Percentiles rank a stretch among this genome's conserved stretches.
Evolutionary conservation across 2,113 vertebrate species (phyloP).

Genomic region (Arenaria interpres): DNA sequence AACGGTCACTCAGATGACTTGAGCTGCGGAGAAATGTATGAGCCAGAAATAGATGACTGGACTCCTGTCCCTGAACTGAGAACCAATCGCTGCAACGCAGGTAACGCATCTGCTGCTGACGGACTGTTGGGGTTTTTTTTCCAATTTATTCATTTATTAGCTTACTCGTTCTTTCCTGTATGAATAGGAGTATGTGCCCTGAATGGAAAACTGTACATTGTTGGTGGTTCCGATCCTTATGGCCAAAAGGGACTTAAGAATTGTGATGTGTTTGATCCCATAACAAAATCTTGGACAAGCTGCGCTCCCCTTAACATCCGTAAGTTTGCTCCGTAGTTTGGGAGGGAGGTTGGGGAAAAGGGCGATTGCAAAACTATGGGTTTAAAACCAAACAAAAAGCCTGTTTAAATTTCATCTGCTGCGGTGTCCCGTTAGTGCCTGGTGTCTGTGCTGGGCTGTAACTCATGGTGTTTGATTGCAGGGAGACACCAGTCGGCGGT

Average conservation of each 20-base stretch:
- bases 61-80: conserved; percentile 90
- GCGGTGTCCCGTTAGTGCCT: fast-evolving
- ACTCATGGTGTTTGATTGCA: conserved; percentile 30
- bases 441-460: not conserved
- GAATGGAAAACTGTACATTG: conserved; percentile 90
- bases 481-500: conserved; percentile 96
- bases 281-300: conserved; percentile 91
- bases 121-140: fast-evolving
- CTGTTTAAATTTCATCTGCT: not conserved
- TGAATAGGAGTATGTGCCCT: conserved; percentile 90
- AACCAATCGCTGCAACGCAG: conserved; percentile 98
- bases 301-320: conserved; percentile 94
- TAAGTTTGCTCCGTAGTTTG: conserved; percentile 60
- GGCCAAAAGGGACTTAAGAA: conserved; percentile 98
- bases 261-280: conserved; percentile 93
- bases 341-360: not conserved
- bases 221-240: conserved; percentile 97
- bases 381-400: not conserved
- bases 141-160: not conserved
- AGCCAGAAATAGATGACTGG: conserved; percentile 89
- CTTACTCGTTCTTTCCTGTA: not conserved
- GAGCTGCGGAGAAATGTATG: conserved; percentile 95
- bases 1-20: conserved; percentile 97
- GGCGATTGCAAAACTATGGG: not conserved
- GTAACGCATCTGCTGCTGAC: conserved; percentile 38